Conservation (phyloP, 2,113 vertebrate species). For the Silurus asotus region DNA sequence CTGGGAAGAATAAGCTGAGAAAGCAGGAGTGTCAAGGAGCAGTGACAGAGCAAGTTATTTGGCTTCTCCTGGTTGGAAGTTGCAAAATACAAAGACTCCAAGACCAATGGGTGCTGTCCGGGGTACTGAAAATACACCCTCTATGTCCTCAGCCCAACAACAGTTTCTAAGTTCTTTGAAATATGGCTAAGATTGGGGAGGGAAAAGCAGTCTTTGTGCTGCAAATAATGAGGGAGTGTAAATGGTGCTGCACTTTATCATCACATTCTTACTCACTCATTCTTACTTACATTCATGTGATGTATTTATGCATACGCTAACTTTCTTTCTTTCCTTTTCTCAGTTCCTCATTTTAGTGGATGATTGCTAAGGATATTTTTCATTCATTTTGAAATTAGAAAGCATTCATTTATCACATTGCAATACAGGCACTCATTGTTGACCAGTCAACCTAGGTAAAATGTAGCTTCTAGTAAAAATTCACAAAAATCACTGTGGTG, state of each 20-base stretch:
- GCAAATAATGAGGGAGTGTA: not conserved
- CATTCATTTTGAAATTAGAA: slow-evolving; percentile 13
- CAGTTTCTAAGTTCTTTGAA: not conserved
- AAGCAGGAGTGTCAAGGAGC: not conserved
- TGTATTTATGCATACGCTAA: too few relatives aligned
- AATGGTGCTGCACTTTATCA: not conserved
- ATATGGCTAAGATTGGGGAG: not conserved
- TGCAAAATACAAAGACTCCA: not conserved
- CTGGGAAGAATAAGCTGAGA: not conserved
- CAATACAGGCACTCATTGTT: not conserved
- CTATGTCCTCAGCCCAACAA: not conserved
- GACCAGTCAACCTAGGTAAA: not conserved
- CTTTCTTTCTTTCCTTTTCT: not conserved
- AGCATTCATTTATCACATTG: not conserved
- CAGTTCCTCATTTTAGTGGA: not conserved
- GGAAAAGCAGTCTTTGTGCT: not conserved
- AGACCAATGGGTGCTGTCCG: not conserved
- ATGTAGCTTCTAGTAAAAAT: not conserved
- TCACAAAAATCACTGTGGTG: not conserved
- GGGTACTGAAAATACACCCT: slow-evolving; percentile 16
- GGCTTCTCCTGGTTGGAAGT: not conserved
- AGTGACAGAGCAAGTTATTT: not conserved
- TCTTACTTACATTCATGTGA: not conserved
- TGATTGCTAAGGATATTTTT: not conserved
- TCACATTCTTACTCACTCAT: not conserved